Evolutionary conservation across 2,797 vertebrate species (phyloP), one percentile per base, ranked within the genome.

Genomic region (Micrastur ruficollis): DNA sequence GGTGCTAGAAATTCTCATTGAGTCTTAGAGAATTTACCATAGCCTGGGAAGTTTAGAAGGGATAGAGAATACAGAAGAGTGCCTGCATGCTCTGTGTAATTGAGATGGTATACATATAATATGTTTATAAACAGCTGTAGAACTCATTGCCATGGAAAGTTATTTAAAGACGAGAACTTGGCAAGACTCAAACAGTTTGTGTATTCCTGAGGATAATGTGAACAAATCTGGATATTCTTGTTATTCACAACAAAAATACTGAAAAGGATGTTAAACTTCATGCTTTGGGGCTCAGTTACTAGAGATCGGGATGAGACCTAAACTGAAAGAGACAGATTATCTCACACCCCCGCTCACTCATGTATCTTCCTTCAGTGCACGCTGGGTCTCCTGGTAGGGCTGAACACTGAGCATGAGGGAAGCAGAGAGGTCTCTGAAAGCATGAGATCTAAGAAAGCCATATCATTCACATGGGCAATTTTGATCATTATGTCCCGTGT

Each of bases 221-320:
- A 96, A 92, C 75, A 96, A 96, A 95, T 96, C 81, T 96, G 96
- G 89, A 94, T 96, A 95, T 92, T 96, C 92, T 91, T 91, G 87
- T 90, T 86, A 92, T 63, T 96, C 55, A 86, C 80, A 89, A 95
- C 79, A 93, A 81, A 96, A 93, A 62, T 84, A 79, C 23, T 91
- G 92, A 95, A 81, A 93, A 89, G 79, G 62, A 88, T 95, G 87
- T 95, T 94, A 89, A 75, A 87, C 72, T 86, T 83, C 47, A 84
- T 75, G 90, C 91, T 96, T 81, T 88, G 66, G 66, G 86, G 79
- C 86, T 92, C 75, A 81, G 81, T 85, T 87, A 68, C 79, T 46
- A 8, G 71, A 78, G 68, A 94, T 88, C 18, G 23, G 70, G 19
- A 42, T 81, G 81, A 94, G 66, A 96, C 70, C 3, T 75, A 88